A percentile compares a stretch with the other conserved stretches of the same genome.
phyloP scores from a whole-genome alignment of 1,140 invertebrate genomes.

The Parasteatoda tepidariorum region DNA sequence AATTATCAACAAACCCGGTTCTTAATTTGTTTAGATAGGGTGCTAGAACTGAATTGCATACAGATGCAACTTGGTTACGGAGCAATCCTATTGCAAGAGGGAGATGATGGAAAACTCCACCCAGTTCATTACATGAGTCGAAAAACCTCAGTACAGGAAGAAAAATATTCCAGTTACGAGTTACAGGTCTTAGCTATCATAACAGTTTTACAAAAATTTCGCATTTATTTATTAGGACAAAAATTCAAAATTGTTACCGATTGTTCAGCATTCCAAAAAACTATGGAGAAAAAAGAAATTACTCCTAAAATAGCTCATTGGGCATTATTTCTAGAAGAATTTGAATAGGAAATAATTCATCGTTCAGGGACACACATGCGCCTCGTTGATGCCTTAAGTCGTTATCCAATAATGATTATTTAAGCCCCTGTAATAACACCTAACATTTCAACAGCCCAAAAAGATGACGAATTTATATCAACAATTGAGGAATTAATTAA shows the following conservation, averaged over 20 bases:
- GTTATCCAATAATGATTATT: background rate
- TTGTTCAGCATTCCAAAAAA: slow-evolving; percentile 4
- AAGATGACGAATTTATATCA: too few species aligned
- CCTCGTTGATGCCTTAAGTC: background rate
- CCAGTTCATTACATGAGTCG: slow-evolving; percentile 30
- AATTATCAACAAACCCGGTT: background rate
- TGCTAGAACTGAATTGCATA: background rate
- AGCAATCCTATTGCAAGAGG: slow-evolving; percentile 19
- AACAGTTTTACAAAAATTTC: slow-evolving; percentile 69
- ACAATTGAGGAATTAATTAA: background rate
- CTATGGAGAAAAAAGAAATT: background rate
- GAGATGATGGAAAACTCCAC: slow-evolving; percentile 14
- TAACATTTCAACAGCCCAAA: background rate
- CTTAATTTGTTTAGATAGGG: background rate
- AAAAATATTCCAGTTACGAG: slow-evolving; percentile 49
- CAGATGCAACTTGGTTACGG: slow-evolving; percentile 18
- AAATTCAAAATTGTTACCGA: slow-evolving; percentile 28
- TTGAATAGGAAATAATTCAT: slow-evolving; percentile 16
- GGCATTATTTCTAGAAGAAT: background rate
- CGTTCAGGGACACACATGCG: too few species aligned
- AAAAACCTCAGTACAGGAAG: slow-evolving; percentile 53
- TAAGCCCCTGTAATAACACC: background rate
- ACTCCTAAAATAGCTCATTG: background rate
- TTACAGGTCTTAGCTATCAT: slow-evolving; percentile 66
- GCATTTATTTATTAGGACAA: slow-evolving; percentile 69